Evolutionary conservation across 2,797 vertebrate genomes (phyloP).

Genomic region (Psittacula echo): DNA sequence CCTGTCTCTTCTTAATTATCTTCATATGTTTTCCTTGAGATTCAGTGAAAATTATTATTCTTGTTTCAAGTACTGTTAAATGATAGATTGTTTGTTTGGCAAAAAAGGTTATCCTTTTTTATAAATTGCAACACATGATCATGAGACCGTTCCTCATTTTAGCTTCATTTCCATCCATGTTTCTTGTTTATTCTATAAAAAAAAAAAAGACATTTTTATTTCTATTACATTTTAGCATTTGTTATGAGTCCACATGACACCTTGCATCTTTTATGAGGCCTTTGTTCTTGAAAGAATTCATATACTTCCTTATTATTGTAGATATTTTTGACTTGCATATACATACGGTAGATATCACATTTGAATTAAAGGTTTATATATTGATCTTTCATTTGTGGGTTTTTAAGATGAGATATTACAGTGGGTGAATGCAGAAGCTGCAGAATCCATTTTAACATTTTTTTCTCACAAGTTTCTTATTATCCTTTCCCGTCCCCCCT

Average conservation of each 20-base stretch:
- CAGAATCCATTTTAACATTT: neutral
- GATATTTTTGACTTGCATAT: neutral
- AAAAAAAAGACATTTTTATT: neutral
- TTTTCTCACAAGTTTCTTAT: neutral
- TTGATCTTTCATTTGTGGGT: neutral
- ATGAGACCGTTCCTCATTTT: neutral
- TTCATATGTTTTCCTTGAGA: neutral
- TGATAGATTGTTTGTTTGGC: neutral
- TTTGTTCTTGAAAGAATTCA: neutral
- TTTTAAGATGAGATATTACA: neutral
- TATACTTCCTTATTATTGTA: neutral
- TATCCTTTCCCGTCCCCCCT: neutral
- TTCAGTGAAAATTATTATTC: neutral
- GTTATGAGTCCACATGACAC: neutral
- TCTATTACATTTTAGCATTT: neutral
- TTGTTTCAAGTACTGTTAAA: neutral
- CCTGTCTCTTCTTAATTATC: neutral
- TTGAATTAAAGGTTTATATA: neutral
- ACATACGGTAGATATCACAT: neutral
- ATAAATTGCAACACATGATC: accelerated
- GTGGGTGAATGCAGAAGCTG: neutral
- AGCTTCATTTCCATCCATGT: neutral
- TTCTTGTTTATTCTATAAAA: neutral
- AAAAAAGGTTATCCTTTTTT: neutral
- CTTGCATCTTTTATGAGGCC: neutral